Evolutionary conservation across 2,113 vertebrate species (phyloP).

Genomic region (Paramisgurnus dabryanus): DNA sequence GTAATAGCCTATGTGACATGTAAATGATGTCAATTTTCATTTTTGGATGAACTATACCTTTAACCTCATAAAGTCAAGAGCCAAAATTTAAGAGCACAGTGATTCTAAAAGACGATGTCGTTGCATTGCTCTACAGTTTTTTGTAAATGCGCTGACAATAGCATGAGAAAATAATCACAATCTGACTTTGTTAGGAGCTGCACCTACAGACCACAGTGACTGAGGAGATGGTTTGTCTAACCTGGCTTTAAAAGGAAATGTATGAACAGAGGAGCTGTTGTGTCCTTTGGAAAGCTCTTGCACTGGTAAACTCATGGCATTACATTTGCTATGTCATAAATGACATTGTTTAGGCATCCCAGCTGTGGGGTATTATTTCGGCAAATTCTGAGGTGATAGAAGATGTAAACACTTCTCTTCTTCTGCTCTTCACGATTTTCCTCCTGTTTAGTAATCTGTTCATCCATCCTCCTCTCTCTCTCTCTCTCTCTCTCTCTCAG

Average conservation of each 20-base stretch:
- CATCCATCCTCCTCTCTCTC: constrained; percentile 10
- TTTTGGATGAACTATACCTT: no score
- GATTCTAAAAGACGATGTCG: not conserved
- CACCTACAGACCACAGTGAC: not conserved
- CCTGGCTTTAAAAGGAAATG: constrained; percentile 86
- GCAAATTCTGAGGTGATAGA: constrained; percentile 41
- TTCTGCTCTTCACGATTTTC: constrained; percentile 19
- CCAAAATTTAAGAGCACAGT: no score
- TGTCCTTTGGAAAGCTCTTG: constrained; percentile 9
- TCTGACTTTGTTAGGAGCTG: constrained; percentile 55
- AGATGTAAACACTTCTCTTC: constrained; percentile 46
- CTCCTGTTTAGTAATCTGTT: constrained; percentile 6
- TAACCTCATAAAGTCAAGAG: no score
- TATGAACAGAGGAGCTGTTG: constrained; percentile 62
- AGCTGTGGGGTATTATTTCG: not conserved
- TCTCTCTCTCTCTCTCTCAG: constrained; percentile 46
- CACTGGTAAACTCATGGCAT: constrained; percentile 50
- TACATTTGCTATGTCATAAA: constrained; percentile 31
- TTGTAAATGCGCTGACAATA: constrained; percentile 36
- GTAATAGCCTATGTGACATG: no score
- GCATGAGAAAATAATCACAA: constrained; percentile 17
- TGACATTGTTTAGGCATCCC: not conserved
- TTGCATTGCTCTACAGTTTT: constrained; percentile 54
- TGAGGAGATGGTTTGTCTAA: constrained; percentile 35
- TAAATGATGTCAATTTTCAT: no score